Conservation (phyloP, 2,113 vertebrate species). For the Pituophis catenifer region DNA sequence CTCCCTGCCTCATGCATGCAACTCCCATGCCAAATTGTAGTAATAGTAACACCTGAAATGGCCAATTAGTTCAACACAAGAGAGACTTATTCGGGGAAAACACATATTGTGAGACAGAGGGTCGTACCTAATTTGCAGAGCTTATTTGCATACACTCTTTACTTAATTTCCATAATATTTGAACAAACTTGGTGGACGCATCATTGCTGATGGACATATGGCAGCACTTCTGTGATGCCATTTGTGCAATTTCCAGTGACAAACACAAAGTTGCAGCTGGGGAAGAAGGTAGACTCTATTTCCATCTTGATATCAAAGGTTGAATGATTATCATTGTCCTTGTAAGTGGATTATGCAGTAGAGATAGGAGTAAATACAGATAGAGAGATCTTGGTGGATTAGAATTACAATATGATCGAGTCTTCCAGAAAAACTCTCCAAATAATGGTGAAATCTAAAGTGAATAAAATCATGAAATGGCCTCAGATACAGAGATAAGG, state of each 20-base stretch:
- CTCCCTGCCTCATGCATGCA: background rate
- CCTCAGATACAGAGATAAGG: background rate
- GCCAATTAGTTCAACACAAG: background rate
- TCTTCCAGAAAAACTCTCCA: background rate
- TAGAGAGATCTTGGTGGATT: background rate
- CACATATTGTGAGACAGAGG: conserved; percentile 14
- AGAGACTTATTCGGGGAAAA: background rate
- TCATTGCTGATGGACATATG: conserved; percentile 14
- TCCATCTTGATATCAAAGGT: background rate
- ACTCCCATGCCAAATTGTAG: background rate
- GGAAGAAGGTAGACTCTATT: background rate
- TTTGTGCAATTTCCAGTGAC: conserved; percentile 19
- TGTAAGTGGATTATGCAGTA: background rate
- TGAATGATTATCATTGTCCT: background rate
- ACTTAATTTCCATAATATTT: conserved; percentile 16
- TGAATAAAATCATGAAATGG: background rate
- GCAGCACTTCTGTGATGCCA: conserved; percentile 19
- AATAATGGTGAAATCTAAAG: background rate
- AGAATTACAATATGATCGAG: background rate
- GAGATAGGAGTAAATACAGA: background rate
- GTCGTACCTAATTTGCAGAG: conserved; percentile 2
- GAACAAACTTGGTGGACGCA: conserved; percentile 1
- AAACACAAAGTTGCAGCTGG: background rate
- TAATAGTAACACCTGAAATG: background rate
- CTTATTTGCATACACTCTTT: conserved; percentile 5